Conservation (phyloP, 2,113 vertebrate genomes). For the Manacus vitellinus region DNA sequence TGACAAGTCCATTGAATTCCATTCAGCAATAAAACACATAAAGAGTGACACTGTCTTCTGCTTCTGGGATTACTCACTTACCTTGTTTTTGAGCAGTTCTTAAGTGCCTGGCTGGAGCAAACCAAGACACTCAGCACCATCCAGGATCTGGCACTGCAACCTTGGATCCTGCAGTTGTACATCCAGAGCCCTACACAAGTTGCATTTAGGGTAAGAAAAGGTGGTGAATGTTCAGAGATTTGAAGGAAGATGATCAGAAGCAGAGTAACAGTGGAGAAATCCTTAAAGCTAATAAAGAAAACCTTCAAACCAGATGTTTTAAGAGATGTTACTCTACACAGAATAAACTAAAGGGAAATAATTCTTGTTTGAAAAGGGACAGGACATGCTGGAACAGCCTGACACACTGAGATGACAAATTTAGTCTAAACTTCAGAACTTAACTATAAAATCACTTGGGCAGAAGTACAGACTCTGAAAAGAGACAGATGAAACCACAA, state of each 20-base stretch:
- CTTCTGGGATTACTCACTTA: constrained; percentile 41
- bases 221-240: not conserved
- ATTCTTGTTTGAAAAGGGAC: not conserved
- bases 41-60: not conserved
- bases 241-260: not conserved
- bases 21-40: constrained; percentile 8
- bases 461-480: not conserved
- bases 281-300: not conserved
- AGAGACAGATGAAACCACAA: not conserved
- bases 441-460: not conserved
- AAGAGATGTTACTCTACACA: not conserved
- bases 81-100: not conserved
- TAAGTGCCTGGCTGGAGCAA: constrained; percentile 5
- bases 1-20: constrained; percentile 42
- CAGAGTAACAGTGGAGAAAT: not conserved
- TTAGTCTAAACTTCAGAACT: not conserved
- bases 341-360: not conserved
- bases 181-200: not conserved
- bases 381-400: not conserved
- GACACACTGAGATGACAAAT: not conserved
- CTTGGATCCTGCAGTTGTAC: not conserved
- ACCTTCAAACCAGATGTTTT: not conserved
- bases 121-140: not conserved
- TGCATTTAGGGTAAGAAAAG: not conserved
- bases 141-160: not conserved